Evolutionary conservation across 2,797 vertebrate species (phyloP).

Genomic region (Cynopterus sphinx): DNA sequence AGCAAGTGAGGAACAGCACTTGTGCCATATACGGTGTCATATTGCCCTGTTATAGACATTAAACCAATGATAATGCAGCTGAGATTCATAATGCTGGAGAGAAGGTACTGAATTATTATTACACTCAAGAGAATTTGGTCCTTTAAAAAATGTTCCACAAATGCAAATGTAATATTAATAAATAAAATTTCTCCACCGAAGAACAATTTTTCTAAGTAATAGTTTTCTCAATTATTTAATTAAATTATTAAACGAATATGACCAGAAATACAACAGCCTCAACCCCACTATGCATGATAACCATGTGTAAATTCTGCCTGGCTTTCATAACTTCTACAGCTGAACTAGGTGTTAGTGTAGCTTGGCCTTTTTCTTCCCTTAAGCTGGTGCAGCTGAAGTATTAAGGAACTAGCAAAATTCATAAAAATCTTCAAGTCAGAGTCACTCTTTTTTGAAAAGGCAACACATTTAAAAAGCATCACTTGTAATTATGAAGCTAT

Average conservation of each 20-base stretch:
- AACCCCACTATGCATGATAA: constrained; percentile 26
- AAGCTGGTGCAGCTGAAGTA: constrained; percentile 65
- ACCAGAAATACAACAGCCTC: constrained; percentile 51
- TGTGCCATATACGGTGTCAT: not conserved
- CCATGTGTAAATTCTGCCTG: constrained; percentile 73
- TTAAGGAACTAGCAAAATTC: constrained; percentile 67
- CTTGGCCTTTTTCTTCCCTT: constrained; percentile 51
- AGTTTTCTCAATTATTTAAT: constrained; percentile 46
- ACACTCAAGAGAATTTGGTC: not conserved
- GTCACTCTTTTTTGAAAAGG: constrained; percentile 42
- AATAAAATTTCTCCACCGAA: constrained; percentile 36
- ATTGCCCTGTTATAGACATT: not conserved
- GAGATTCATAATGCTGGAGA: not conserved
- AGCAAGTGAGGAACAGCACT: not conserved
- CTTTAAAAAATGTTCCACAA: constrained; percentile 13
- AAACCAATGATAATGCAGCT: not conserved
- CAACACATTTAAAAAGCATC: constrained; percentile 59
- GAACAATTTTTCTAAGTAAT: constrained; percentile 34
- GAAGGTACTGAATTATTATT: not conserved
- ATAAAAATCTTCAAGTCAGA: constrained; percentile 44
- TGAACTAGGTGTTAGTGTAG: constrained; percentile 73
- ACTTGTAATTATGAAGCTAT: constrained; percentile 58
- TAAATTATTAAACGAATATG: constrained; percentile 76
- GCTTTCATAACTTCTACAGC: constrained; percentile 49
- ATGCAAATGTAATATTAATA: constrained; percentile 58